Evolutionary conservation across 2,888 invertebrate species (phyloP), one percentile per base, ranked within the genome.

Genomic region (Cheilosia vulpina): DNA sequence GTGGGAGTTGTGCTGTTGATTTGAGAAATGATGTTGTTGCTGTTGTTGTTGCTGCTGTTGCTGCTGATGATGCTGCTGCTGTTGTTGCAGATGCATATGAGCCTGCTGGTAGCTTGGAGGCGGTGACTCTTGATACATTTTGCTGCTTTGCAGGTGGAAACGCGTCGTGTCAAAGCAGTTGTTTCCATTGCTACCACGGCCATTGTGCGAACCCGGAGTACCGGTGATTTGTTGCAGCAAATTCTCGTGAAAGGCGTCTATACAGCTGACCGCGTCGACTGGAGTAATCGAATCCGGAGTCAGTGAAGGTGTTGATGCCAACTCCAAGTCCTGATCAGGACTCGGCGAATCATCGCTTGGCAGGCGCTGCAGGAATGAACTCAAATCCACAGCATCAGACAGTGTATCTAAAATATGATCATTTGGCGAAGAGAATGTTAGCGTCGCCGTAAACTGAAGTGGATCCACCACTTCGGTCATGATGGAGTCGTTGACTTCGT

Each of bases 231-330:
- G 91, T 63, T 91, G 91, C 82, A 95, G 93, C 75, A 95, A 94
- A 92, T 96, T 96, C 89, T 97, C 97, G 65, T 96, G 95, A 90
- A 96, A 95, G 5, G 95, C 94, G 90, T 96, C 96, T 78, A 96
- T 93, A 63, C 93, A 93, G 57, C 94, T 95, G 87, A 88, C 88
- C 88, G 88, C 87, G 52, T 95, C 96, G 57, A 95, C 90, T 21
- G 91, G 90, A 41, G 92, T 91, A 38, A 93, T 92, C 41, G 93
- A 93, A 88, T 95, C 95, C 4, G 95, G 95, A 0, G 95, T 95
- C 87, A 96, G 94, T 2, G 95, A 95, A 0, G 96, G 96, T 21
- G 94, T 94, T 87, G 96, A 96, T 88, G 96, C 94, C 76, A 96
- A 93, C 87, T 96, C 96, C 53, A 95, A 94, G 90, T 95, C 96